Evolutionary conservation across 2,888 invertebrate species (phyloP).

Genomic region (Lochmaea crataegi): DNA sequence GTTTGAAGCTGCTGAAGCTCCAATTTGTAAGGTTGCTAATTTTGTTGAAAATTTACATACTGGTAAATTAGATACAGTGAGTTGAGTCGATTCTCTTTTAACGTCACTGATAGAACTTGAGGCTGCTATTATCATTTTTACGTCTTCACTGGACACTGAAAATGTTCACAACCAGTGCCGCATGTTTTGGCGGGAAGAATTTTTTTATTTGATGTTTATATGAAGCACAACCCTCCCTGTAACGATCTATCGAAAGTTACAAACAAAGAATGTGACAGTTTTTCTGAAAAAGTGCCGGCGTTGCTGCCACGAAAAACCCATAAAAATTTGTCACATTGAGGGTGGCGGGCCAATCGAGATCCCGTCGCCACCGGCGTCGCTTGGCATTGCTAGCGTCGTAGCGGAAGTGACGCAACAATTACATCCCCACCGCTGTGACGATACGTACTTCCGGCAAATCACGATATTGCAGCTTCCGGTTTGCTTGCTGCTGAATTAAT

Average conservation of each 20-base stretch:
- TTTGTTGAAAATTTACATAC: neutral
- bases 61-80: no score
- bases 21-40: no score
- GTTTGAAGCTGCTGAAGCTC: no score
- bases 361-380: constrained; percentile 39
- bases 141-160: no score
- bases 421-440: constrained; percentile 63
- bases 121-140: no score
- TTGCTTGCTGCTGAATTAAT: constrained; percentile 47
- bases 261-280: constrained; percentile 36
- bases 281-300: constrained; percentile 52
- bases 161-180: no score
- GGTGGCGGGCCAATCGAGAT: constrained; percentile 53
- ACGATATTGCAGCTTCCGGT: constrained; percentile 54
- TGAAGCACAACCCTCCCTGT: constrained; percentile 15
- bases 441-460: constrained; percentile 59
- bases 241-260: constrained; percentile 5
- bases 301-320: constrained; percentile 56
- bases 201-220: no score
- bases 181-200: no score
- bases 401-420: constrained; percentile 59
- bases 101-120: no score
- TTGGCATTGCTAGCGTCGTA: constrained; percentile 37
- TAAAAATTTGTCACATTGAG: constrained; percentile 63
- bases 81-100: no score